Conservation (phyloP, 2,797 vertebrate genomes). For the Anguilla marmorata region DNA sequence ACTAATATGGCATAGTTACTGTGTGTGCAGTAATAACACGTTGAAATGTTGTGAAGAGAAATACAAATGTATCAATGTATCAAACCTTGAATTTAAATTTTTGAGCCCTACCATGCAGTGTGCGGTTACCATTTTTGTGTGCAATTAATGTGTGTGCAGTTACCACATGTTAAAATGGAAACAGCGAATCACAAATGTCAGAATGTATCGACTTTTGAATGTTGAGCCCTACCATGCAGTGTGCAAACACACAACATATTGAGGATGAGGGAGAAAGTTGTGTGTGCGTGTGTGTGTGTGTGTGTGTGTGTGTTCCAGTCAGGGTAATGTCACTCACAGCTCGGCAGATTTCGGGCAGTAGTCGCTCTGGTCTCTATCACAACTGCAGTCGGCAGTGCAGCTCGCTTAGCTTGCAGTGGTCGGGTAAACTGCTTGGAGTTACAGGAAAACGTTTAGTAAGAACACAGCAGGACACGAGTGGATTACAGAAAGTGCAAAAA, state of each 20-base stretch:
- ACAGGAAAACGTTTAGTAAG: background rate
- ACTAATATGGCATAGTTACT: background rate
- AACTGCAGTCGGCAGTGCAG: background rate
- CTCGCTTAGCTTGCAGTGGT: background rate
- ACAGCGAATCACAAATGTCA: background rate
- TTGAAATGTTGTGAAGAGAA: background rate
- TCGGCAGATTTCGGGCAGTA: constrained; percentile 11
- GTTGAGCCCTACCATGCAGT: background rate
- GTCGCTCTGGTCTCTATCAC: background rate
- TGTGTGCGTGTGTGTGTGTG: background rate
- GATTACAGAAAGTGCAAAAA: constrained; percentile 4
- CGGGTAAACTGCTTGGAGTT: constrained; percentile 15
- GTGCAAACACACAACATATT: background rate
- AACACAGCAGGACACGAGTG: constrained; percentile 2
- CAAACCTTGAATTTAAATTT: background rate
- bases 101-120: background rate
- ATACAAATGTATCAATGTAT: background rate
- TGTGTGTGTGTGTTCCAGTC: background rate
- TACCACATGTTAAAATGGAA: no score
- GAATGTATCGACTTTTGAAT: background rate
- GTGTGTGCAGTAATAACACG: background rate
- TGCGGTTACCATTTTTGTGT: no score
- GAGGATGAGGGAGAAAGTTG: background rate
- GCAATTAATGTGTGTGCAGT: no score
- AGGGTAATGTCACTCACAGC: constrained; percentile 2